These are phyloP conservation scores for Phaetusa simplex DNA, from an alignment of 2,113 vertebrate genomes.

Conservation along the genomic window DNA sequence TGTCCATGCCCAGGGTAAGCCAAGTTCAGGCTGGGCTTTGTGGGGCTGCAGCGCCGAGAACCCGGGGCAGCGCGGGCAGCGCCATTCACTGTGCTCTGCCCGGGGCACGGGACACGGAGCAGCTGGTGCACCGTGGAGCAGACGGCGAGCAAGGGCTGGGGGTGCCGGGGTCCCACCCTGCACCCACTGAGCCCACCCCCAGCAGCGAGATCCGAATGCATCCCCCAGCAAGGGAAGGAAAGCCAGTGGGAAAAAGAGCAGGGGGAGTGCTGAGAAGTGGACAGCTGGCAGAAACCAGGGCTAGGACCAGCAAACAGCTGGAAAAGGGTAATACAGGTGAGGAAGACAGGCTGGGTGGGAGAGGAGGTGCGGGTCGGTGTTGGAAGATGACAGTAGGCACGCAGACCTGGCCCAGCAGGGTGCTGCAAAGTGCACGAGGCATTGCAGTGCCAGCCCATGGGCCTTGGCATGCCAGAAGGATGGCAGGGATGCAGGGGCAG, in stretches of 20 bases:
- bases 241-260: neutral
- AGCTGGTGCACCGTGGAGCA: neutral
- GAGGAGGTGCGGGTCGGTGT: neutral
- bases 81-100: neutral
- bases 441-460: neutral
- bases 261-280: neutral
- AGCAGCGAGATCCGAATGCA: neutral
- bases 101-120: fast-evolving
- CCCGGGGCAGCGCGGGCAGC: fast-evolving
- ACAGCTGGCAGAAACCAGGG: neutral
- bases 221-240: neutral
- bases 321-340: neutral
- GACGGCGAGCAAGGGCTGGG: neutral
- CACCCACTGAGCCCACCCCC: neutral
- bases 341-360: neutral
- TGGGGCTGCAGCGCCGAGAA: fast-evolving
- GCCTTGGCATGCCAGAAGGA: fast-evolving
- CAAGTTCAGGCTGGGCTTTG: neutral
- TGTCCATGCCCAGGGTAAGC: neutral
- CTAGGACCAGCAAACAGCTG: neutral
- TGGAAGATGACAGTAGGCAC: neutral
- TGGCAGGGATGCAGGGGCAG: neutral
- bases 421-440: fast-evolving
- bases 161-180: neutral
- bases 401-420: neutral